Evolutionary conservation across 2,113 vertebrate genomes (phyloP), one percentile per base, ranked within the genome.

Genomic region (Prionailurus bengalensis): DNA sequence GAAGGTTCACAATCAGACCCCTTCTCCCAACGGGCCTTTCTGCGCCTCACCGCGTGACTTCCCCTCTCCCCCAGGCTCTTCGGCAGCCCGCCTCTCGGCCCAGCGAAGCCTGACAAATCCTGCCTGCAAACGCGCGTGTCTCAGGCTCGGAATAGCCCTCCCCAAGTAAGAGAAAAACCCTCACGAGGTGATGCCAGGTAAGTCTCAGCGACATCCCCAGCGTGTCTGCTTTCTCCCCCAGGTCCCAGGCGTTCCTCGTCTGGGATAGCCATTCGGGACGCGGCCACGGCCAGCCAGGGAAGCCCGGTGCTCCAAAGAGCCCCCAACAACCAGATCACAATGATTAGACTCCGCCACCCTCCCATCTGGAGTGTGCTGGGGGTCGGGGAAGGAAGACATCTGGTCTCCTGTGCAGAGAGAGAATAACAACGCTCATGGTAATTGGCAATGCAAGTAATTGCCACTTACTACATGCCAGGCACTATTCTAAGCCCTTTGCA

Each of bases 51-150:
- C 94, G 95, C 53, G 33, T 80, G 92, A 87, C 98, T 96, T 76
- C 91, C 51, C 97, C 96, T 96, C 98, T 97, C 97, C 95, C 95
- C 97, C 87, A 51, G 42, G 65, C 79, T 94, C 95, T 94, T 48
- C 97, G 2, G 91, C 89, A n/a, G 5, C 95, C 6, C 1, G 86
- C 74, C 87, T 91, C 87, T 87, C 96, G 89, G 80, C 85, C 97
- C 97, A 93, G 13, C 1, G 33, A 94, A 97, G 74, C 94, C 94
- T 91, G 97, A 98, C 97, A 95, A 97, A 98, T 95, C 94, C 83
- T 78, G 82, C 74, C 98, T 86, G 91, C 93, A 95, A 96, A 94
- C 71, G 66, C 53, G 63, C 27, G 21, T 53, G 27, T 83, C 86
- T 98, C 89, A 76, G 91, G 92, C 98, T 96, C 95, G 91, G 96